Base-by-base conservation (phyloP, 2,888 invertebrate species). In the Argyresthia goedartella region DNA sequence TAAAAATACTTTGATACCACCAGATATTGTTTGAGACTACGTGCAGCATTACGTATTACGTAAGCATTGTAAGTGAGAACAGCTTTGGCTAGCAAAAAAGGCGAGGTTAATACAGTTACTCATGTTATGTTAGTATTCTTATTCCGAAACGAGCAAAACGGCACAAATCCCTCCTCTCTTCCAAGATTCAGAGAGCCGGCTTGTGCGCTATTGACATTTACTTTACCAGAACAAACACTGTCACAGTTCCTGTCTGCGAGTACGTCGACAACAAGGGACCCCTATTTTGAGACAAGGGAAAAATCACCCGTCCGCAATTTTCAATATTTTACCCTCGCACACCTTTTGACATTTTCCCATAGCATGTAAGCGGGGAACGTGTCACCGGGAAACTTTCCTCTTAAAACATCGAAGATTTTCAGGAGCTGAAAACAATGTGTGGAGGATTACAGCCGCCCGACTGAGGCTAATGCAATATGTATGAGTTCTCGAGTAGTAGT, bases 151-250 rank as follows among this genome's bases (percentile, higher is more conserved):
- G 44, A 10, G 39, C 39, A 36, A 39, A 67, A 67, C 55, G 64
- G 56, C 60, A 61, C 62, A 65, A 25, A 25, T 25, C 25, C 25
- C 25, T 25, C 25, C 25, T 25, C 25, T 25, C 25, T 25, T 6
- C 25, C 68, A 63, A 67, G 66, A 25, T 25, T 25, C 59, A 61
- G 68, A 73, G 76, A 69, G 69, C 61, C 65, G 67, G 69, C 76
- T 77, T 75, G 73, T 76, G 76, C 71, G 77, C 78, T 85, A 81
- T 85, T 85, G 84, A 84, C 85, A 82, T 85, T 85, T 81, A 85
- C 85, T 85, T 81, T 76, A 71, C 63, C 67, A 69, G 76, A 69
- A 77, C 73, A 85, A 85, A 85, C 82, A 81, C 59, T 62, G 66
- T 65, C 69, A 70, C 73, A 71, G 70, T 66, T 66, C 68, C 67